Evolutionary conservation across 2,888 invertebrate genomes (phyloP).

Genomic region (Deilephila elpenor): DNA sequence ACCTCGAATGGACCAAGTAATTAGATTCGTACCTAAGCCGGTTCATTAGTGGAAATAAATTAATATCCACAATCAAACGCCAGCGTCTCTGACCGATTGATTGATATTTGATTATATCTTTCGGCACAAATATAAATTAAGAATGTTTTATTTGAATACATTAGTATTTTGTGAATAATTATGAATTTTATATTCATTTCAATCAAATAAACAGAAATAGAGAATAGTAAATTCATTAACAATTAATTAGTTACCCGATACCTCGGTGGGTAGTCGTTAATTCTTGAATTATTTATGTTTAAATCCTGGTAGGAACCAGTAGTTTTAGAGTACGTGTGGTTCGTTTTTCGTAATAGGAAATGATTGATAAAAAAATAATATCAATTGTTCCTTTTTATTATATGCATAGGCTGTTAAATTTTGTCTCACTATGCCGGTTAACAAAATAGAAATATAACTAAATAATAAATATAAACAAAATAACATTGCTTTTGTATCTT

Average conservation of each 20-base stretch:
- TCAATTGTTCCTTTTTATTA: too few species aligned
- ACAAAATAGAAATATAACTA: too few species aligned
- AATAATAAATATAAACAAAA: too few species aligned
- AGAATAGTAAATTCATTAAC: constrained; percentile 11
- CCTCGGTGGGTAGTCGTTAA: background rate
- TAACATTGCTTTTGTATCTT: too few species aligned
- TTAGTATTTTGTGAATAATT: constrained; percentile 23
- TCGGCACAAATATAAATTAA: constrained; percentile 31
- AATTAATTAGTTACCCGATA: constrained; percentile 20
- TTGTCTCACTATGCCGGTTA: too few species aligned
- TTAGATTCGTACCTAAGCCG: constrained; percentile 24
- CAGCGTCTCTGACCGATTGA: constrained; percentile 25
- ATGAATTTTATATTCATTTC: constrained; percentile 15
- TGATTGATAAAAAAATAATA: too few species aligned
- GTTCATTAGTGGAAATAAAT: constrained; percentile 36
- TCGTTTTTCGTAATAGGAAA: background rate
- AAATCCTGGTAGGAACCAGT: background rate
- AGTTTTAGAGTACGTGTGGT: background rate
- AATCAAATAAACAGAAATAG: constrained; percentile 14
- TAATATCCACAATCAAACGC: constrained; percentile 26
- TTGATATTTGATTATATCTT: constrained; percentile 32
- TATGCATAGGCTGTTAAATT: too few species aligned
- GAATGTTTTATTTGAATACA: constrained; percentile 30
- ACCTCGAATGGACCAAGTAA: constrained; percentile 12
- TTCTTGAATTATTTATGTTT: background rate